Base-by-base conservation (phyloP, 2,797 vertebrate genomes). In the Aeoliscus strigatus region DNA sequence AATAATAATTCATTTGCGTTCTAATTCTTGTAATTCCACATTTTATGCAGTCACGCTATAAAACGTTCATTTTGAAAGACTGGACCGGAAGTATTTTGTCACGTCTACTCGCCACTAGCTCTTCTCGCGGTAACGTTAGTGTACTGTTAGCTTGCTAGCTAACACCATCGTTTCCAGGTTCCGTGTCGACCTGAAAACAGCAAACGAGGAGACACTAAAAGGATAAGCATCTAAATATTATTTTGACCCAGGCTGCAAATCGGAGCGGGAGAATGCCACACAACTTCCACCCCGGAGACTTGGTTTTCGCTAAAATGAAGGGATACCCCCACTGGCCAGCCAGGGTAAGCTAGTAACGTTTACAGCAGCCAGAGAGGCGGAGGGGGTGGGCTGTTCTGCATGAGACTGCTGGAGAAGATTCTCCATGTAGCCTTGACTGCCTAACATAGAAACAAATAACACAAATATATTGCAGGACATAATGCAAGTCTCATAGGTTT, bases 261-360 rank as follows among this genome's bases (percentile, higher is more conserved):
- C 73, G 58, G 56, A 83, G 54, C 51, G 56, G 61, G 2, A 76
- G 68, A 55, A 51, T 1, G 1, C 8, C 6, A 0, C 68, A 66
- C 7, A 4, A 9, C 1, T 62, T 79, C 23, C 80, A 69, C 51
- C 12, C 58, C 0, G 79, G 80, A 32, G 71, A 84, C 45, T 52
- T 84, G 39, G 81, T 84, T 35, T 84, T 83, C 1, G 82, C 70
- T 52, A 83, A 85, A 66, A 86, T 82, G 81, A 81, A 70, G 60
- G 81, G 81, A 26, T 82, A 75, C 43, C 77, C 79, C 14, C 55
- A 77, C 23, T 82, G 81, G 81, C 81, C 80, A 0, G 83, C 79
- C 9, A 66, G 77, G 63, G 77, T 82, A 46, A n/a, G n/a, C n/a
- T n/a, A n/a, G n/a, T n/a, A n/a, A n/a, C n/a, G n/a, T n/a, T n/a